Evolutionary conservation across 2,888 invertebrate species (phyloP), one percentile per base, ranked within the genome.

Genomic region (Poecilobothrus nobilitatus): DNA sequence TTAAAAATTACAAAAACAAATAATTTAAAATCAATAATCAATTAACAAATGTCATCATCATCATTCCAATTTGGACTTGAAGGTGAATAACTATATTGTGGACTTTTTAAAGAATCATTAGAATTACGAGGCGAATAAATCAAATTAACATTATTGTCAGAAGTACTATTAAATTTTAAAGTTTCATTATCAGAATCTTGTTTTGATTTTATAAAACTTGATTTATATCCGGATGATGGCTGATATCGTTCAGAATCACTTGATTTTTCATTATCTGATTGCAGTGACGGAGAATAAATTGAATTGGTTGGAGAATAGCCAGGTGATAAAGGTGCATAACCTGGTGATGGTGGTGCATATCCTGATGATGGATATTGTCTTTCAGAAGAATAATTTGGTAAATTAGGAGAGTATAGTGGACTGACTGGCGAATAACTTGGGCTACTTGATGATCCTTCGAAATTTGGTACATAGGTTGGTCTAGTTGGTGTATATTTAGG

Each of bases 361-460:
- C 0, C 1, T 10, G 20, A 20, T 37, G 6, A 34, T 41, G 10
- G 62, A 27, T 12, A 22, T 65, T 61, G 91, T 8, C 88, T 89
- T 0, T 89, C 88, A 1, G 91, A 90, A 0, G 91, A 90, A 72
- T 86, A 88, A 73, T 89, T 84, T 70, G 92, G 89, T 37, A 70
- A 89, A 0, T 89, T 88, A 0, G 93, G 92, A 9, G 90, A 88
- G 80, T 94, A 94, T 88, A 0, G 91, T 89, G 89, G 89, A 66
- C 85, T 85, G 0, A 88, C 87, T 1, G 88, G 89, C 0, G 85
- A 83, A 75, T 89, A 89, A 21, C 83, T 84, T 0, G 89, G 90
- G 63, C 84, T 84, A 0, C 89, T 87, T 0, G 91, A 90, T 9
- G 74, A 90, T 75, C 67, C 68, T 21, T 69, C 67, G 53, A 21